phyloP scores from a whole-genome alignment of 2,113 vertebrate species.

The Cacatua alba region DNA sequence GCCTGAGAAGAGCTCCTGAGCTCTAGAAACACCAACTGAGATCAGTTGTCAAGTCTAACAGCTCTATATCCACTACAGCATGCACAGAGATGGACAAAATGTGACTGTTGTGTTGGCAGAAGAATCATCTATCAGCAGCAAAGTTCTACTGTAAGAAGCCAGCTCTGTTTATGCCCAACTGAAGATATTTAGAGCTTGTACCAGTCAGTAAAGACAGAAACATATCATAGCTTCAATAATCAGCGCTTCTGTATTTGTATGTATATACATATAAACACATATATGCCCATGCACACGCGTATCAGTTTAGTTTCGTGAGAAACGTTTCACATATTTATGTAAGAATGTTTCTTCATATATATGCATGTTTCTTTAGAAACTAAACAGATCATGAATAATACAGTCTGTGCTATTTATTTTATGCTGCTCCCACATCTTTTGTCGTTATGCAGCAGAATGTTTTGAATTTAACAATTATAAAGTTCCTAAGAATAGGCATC shows the following conservation, averaged over 20 bases:
- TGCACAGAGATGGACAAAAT: background rate
- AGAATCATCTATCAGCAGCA: background rate
- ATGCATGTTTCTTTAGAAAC: background rate
- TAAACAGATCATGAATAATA: background rate
- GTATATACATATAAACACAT: background rate
- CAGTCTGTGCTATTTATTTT: background rate
- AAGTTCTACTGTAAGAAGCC: background rate
- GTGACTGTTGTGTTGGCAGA: background rate
- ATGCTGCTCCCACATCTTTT: background rate
- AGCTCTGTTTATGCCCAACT: background rate
- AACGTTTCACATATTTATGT: background rate
- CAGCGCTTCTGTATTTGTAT: background rate
- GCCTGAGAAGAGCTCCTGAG: background rate
- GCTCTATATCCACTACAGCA: background rate
- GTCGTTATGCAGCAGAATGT: background rate
- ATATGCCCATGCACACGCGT: accelerated
- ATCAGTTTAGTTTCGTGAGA: background rate
- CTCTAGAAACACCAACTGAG: background rate
- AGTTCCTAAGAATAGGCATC: background rate
- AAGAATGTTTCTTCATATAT: background rate
- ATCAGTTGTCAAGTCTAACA: background rate
- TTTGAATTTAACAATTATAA: background rate
- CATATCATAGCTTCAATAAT: background rate
- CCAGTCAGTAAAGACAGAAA: background rate
- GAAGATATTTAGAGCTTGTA: background rate